These are phyloP conservation scores for Bufotes viridis DNA, from an alignment of 2,797 vertebrate genomes.

Conservation along the genomic window DNA sequence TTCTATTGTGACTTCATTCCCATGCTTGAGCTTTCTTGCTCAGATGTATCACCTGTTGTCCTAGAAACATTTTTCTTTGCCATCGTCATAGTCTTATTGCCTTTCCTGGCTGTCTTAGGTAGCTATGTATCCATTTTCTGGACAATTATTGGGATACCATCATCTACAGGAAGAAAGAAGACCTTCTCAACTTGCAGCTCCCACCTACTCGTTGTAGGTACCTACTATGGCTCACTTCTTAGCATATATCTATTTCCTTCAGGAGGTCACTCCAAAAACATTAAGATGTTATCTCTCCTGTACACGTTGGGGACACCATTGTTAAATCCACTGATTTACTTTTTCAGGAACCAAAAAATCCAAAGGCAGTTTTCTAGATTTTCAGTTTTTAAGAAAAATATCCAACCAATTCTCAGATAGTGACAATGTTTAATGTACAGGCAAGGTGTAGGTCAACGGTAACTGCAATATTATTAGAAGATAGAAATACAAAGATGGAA, in stretches of 20 bases:
- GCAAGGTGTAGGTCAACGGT: too few relatives aligned
- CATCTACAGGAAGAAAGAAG: slow-evolving; percentile 26
- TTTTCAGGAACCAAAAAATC: slow-evolving; percentile 37
- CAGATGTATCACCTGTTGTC: slow-evolving; percentile 3
- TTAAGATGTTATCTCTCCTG: slow-evolving; percentile 24
- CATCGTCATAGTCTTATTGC: slow-evolving; percentile 25
- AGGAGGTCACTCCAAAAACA: not conserved
- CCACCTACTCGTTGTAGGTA: slow-evolving; percentile 27
- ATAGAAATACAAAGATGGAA: too few relatives aligned
- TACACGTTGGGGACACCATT: slow-evolving; percentile 37
- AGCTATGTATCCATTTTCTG: slow-evolving; percentile 27
- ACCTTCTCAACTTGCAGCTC: slow-evolving; percentile 52
- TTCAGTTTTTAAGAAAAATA: not conserved
- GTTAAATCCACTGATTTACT: slow-evolving; percentile 36
- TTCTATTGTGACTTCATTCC: slow-evolving; percentile 40
- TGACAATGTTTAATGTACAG: not conserved
- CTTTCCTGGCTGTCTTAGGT: slow-evolving; percentile 1
- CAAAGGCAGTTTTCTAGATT: not conserved
- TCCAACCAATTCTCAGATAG: not conserved
- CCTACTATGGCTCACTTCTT: slow-evolving; percentile 34
- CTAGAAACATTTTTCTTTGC: slow-evolving; percentile 27
- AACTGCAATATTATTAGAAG: too few relatives aligned
- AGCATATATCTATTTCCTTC: slow-evolving; percentile 38
- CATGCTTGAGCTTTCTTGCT: slow-evolving; percentile 32
- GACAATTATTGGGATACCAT: slow-evolving; percentile 32